Conservation (phyloP, 2,888 invertebrate genomes). For the Drosophila stalkeri region DNA sequence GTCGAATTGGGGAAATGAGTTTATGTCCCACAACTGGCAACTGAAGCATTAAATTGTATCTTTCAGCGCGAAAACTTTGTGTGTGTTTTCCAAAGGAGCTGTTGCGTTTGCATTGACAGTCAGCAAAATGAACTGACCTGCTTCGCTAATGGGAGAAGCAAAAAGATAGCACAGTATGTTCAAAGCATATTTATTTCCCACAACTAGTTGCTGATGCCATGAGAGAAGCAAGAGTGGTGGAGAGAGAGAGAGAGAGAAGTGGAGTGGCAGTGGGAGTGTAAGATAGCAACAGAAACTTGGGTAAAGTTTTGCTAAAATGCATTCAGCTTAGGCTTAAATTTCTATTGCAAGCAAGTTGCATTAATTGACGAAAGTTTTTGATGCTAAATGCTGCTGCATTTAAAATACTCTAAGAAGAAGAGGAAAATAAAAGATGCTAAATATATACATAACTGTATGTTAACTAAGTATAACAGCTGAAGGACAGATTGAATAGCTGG, state of each 20-base stretch:
- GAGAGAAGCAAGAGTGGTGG: not conserved
- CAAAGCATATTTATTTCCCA: slow-evolving; percentile 40
- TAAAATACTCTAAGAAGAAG: not conserved
- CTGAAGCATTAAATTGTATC: slow-evolving; percentile 78
- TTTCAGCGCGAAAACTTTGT: slow-evolving; percentile 53
- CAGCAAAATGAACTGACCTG: slow-evolving; percentile 44
- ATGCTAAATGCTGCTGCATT: not conserved
- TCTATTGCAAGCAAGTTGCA: not conserved
- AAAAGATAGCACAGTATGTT: not conserved
- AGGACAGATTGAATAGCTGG: too few species aligned
- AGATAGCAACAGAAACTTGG: not conserved
- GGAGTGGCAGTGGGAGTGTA: too few species aligned
- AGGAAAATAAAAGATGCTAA: too few species aligned
- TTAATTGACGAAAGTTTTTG: slow-evolving; percentile 1
- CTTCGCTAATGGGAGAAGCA: not conserved
- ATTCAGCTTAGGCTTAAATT: slow-evolving; percentile 8
- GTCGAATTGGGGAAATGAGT: slow-evolving; percentile 56
- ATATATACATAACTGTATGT: too few species aligned
- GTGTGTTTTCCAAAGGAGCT: slow-evolving; percentile 11
- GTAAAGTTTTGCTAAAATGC: slow-evolving; percentile 9
- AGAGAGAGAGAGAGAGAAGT: not conserved
- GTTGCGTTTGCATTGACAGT: slow-evolving; percentile 50
- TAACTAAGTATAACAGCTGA: too few species aligned
- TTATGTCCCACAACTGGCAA: slow-evolving; percentile 54
- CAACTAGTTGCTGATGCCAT: slow-evolving; percentile 32